Conservation (phyloP, 2,888 invertebrate genomes). For the Dexiosoma caninum region DNA sequence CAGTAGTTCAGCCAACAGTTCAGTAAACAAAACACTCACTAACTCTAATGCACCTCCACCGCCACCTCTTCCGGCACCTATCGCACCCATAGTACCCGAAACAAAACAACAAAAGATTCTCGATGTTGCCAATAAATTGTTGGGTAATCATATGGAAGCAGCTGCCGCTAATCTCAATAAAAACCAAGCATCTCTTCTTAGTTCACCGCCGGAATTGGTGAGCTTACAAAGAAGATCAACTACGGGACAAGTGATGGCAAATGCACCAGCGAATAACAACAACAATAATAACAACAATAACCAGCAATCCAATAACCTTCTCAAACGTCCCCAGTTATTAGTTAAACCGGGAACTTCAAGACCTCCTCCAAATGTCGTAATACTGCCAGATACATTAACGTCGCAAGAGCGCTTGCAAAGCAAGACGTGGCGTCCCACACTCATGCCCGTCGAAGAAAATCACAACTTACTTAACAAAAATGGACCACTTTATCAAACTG, state of each 20-base stretch:
- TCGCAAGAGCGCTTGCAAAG: constrained; percentile 78
- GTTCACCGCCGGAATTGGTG: constrained; percentile 81
- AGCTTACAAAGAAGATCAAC: constrained; percentile 78
- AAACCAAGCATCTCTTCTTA: constrained; percentile 66
- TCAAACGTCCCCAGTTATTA: constrained; percentile 65
- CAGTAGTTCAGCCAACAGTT: constrained; percentile 35
- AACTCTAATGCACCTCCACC: background rate
- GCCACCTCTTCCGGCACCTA: constrained; percentile 26
- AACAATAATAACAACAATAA: constrained; percentile 6
- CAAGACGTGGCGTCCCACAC: constrained; percentile 85
- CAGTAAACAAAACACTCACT: constrained; percentile 20
- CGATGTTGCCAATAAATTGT: constrained; percentile 73
- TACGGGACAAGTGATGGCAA: constrained; percentile 72
- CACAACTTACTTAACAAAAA: constrained; percentile 71
- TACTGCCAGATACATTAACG: constrained; percentile 75
- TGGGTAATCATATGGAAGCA: constrained; percentile 68
- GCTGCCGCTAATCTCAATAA: constrained; percentile 56
- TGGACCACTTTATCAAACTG: constrained; percentile 79
- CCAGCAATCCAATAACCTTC: constrained; percentile 53
- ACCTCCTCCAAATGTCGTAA: constrained; percentile 74
- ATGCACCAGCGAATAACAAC: constrained; percentile 14
- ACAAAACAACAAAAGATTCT: constrained; percentile 75
- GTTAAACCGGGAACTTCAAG: constrained; percentile 63
- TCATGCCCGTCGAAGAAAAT: constrained; percentile 82
- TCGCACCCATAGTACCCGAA: constrained; percentile 40